phyloP scores from a whole-genome alignment of 2,888 invertebrate genomes.

The Automeris io region DNA sequence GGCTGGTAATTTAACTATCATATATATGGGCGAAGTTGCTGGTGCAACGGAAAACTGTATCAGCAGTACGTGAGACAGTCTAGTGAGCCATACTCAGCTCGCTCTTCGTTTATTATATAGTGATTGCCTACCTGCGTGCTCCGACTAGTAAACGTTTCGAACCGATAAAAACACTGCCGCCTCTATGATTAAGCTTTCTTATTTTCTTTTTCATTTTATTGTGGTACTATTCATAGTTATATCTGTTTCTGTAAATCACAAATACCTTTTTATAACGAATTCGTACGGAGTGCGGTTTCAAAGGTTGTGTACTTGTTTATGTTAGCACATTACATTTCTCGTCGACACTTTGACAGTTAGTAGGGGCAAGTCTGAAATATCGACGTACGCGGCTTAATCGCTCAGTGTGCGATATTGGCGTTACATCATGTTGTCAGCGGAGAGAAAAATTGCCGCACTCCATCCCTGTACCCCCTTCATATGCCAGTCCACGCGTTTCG shows the following conservation, averaged over 20 bases:
- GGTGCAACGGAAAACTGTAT: constrained; percentile 46
- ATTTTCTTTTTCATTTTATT: neutral
- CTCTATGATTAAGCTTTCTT: neutral
- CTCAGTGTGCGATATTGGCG: constrained; percentile 76
- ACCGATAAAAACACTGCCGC: constrained; percentile 29
- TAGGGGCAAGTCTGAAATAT: constrained; percentile 75
- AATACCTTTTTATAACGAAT: neutral
- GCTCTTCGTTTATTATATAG: constrained; percentile 70
- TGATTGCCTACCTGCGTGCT: constrained; percentile 72
- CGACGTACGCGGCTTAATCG: constrained; percentile 76
- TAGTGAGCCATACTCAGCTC: constrained; percentile 49
- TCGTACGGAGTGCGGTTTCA: neutral
- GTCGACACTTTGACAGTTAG: constrained; percentile 72
- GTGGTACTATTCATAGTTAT: neutral
- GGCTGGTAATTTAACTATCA: neutral
- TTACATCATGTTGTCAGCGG: constrained; percentile 76
- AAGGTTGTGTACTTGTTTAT: constrained; percentile 16
- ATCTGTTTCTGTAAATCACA: neutral
- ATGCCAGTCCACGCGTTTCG: constrained; percentile 29
- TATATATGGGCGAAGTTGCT: constrained; percentile 32
- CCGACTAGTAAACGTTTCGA: constrained; percentile 60
- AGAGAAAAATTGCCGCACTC: constrained; percentile 73
- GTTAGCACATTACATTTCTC: constrained; percentile 43
- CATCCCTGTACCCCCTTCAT: constrained; percentile 33
- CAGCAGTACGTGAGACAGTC: constrained; percentile 59